These are phyloP conservation scores for Psilanteris sp. DNA, from an alignment of 1,140 invertebrate genomes.

Conservation along the genomic window DNA sequence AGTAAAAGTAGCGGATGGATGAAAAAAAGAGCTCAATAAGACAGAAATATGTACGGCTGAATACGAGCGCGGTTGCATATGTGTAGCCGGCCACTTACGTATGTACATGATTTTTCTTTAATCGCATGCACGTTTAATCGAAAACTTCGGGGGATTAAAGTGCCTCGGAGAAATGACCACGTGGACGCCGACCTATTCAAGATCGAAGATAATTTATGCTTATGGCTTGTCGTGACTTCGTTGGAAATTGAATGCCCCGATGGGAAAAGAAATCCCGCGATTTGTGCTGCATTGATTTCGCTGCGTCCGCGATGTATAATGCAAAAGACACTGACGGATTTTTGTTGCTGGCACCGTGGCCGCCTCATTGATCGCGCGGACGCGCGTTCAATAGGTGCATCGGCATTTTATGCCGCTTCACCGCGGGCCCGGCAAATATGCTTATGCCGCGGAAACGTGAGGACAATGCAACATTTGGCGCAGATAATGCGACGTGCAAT, in stretches of 20 bases:
- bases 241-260: conserved; percentile 58
- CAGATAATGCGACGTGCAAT: conserved; percentile 15
- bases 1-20: background rate
- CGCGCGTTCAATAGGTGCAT: conserved; percentile 33
- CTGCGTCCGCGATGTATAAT: conserved; percentile 61
- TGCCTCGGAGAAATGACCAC: conserved; percentile 43
- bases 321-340: conserved; percentile 64
- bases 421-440: conserved; percentile 20
- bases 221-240: conserved; percentile 60
- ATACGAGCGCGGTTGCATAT: conserved; percentile 4
- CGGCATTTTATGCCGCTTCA: conserved; percentile 31
- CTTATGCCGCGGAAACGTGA: conserved; percentile 18
- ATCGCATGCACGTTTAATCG: conserved; percentile 49
- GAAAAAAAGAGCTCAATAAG: conserved; percentile 16
- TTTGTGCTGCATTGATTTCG: conserved; percentile 63
- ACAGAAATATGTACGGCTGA: conserved; percentile 10
- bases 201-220: conserved; percentile 65
- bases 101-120: conserved; percentile 49
- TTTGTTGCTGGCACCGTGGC: conserved; percentile 28
- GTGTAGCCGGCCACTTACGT: conserved; percentile 21
- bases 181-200: conserved; percentile 55
- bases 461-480: conserved; percentile 35
- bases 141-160: conserved; percentile 37
- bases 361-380: conserved; percentile 40
- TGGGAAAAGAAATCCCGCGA: conserved; percentile 53